These are phyloP conservation scores for Hesperia comma DNA, from an alignment of 2,888 invertebrate genomes.

Conservation along the genomic window DNA sequence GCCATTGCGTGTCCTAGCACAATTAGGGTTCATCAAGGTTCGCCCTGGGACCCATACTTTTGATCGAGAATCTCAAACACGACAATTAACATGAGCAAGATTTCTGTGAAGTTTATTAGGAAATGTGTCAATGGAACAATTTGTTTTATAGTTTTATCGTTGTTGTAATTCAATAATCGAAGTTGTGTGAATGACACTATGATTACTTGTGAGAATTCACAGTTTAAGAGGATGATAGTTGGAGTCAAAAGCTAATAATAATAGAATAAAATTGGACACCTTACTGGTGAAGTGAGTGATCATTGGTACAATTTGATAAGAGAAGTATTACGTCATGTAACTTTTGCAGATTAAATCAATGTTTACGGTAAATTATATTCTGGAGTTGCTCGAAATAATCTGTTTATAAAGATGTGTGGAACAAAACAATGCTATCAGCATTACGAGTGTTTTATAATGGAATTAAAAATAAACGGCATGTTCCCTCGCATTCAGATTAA, in stretches of 20 bases:
- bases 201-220: constrained; percentile 11
- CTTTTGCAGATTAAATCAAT: neutral
- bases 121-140: constrained; percentile 27
- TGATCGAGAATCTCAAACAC: constrained; percentile 9
- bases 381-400: constrained; percentile 8
- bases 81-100: constrained; percentile 17
- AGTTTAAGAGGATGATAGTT: neutral
- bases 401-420: constrained; percentile 12
- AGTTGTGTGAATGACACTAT: constrained; percentile 10
- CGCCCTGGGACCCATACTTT: constrained; percentile 30
- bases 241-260: neutral
- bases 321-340: neutral
- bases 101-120: constrained; percentile 21
- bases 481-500: constrained; percentile 39
- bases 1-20: constrained; percentile 33
- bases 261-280: constrained; percentile 3
- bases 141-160: constrained; percentile 14
- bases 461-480: constrained; percentile 41
- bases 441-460: constrained; percentile 36
- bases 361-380: neutral
- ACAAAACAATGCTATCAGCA: constrained; percentile 18
- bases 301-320: neutral
- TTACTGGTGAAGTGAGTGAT: neutral
- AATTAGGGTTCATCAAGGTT: constrained; percentile 34
- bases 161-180: constrained; percentile 3